Conservation (phyloP, 2,113 vertebrate species). For the Gobius niger region DNA sequence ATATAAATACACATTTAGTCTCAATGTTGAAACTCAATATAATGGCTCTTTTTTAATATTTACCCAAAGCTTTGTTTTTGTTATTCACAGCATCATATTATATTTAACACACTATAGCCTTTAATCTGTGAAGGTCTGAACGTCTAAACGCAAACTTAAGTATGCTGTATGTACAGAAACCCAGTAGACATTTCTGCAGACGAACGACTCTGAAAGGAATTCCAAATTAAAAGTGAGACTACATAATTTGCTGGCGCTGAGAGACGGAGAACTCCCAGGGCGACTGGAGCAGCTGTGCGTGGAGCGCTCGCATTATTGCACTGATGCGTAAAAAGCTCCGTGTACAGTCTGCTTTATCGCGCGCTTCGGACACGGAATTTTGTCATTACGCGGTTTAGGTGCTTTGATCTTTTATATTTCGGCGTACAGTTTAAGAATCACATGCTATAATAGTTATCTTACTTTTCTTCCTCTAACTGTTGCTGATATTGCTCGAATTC, state of each 20-base stretch:
- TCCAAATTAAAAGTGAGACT: constrained; percentile 25
- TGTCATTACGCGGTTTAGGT: neutral
- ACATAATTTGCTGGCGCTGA: constrained; percentile 10
- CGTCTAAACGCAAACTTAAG: too few species aligned
- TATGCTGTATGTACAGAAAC: constrained; percentile 7
- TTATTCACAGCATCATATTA: neutral
- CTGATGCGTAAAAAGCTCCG: constrained; percentile 63
- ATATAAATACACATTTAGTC: neutral
- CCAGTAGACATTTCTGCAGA: constrained; percentile 24
- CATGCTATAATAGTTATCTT: constrained; percentile 63
- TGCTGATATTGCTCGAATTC: constrained; percentile 96
- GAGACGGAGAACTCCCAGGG: constrained; percentile 50
- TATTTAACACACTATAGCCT: too few species aligned
- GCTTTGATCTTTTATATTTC: neutral
- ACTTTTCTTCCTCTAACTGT: constrained; percentile 98
- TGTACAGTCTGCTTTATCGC: constrained; percentile 26
- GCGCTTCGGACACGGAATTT: constrained; percentile 3
- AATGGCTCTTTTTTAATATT: neutral
- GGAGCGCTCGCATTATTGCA: constrained; percentile 47
- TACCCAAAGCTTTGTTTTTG: neutral
- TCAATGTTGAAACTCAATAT: neutral
- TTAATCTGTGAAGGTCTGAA: too few species aligned
- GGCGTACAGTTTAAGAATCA: constrained; percentile 7
- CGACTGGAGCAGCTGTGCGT: constrained; percentile 65
- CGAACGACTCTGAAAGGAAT: constrained; percentile 29